These are phyloP conservation scores for Ectropis crepuscularia DNA, from an alignment of 2,888 invertebrate species.

Conservation along the genomic window DNA sequence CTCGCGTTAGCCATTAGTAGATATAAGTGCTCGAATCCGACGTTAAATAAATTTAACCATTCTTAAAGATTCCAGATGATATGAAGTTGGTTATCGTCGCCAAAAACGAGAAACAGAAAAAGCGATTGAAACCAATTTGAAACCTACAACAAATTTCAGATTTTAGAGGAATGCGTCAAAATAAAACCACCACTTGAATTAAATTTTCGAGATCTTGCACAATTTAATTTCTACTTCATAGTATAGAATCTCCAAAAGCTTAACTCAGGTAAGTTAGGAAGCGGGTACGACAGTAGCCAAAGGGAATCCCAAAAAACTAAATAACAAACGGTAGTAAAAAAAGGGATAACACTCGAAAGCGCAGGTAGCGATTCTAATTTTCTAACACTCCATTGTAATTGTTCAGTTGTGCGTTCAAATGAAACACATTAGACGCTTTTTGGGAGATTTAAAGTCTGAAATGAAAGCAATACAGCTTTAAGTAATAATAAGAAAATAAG, in stretches of 20 bases:
- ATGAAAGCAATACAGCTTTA: slow-evolving; percentile 5
- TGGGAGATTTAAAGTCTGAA: slow-evolving; percentile 14
- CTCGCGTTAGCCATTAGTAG: not conserved
- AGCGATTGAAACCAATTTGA: slow-evolving; percentile 41
- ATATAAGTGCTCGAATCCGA: not conserved
- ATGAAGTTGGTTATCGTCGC: slow-evolving; percentile 13
- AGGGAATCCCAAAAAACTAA: slow-evolving; percentile 14
- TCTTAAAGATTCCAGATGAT: slow-evolving; percentile 17
- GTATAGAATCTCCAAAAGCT: not conserved
- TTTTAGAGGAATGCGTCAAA: not conserved
- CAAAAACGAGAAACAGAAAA: slow-evolving; percentile 15
- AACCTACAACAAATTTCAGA: slow-evolving; percentile 42
- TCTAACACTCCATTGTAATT: slow-evolving; percentile 54
- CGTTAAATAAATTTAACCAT: slow-evolving; percentile 11
- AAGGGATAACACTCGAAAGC: slow-evolving; percentile 48
- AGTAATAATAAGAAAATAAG: slow-evolving; percentile 6
- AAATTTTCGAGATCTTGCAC: slow-evolving; percentile 15
- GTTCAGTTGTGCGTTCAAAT: slow-evolving; percentile 59
- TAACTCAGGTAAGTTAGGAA: slow-evolving; percentile 19
- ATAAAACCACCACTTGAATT: slow-evolving; percentile 13
- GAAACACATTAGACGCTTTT: slow-evolving; percentile 57
- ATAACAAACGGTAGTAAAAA: slow-evolving; percentile 42
- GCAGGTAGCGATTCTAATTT: slow-evolving; percentile 57
- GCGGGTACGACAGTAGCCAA: slow-evolving; percentile 20
- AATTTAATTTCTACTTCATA: slow-evolving; percentile 6